Percentiles rank a stretch among this genome's conserved stretches.
phyloP scores from a whole-genome alignment of 2,888 invertebrate species.

The Machimus atricapillus region DNA sequence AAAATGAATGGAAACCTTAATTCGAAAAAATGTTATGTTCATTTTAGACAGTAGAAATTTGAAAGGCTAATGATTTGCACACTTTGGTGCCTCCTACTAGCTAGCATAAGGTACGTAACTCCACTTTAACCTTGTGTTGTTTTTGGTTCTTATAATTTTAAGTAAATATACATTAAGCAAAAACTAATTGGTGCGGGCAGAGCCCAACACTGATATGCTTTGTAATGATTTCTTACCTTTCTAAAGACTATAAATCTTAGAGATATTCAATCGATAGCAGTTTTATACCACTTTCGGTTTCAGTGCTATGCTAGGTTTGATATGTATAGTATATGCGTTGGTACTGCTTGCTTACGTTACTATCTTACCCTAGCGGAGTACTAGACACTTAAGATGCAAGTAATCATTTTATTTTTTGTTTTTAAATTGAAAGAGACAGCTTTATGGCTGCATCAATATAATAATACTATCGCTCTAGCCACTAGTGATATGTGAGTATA shows the following conservation, averaged over 20 bases:
- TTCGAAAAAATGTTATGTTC: background rate
- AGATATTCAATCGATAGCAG: background rate
- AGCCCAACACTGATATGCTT: slow-evolving; percentile 1
- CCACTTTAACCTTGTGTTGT: slow-evolving; percentile 52
- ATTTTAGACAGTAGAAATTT: background rate
- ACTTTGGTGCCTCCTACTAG: slow-evolving; percentile 51
- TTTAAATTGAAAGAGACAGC: background rate
- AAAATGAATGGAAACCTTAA: background rate
- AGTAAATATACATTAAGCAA: slow-evolving; percentile 3
- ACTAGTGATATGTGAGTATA: slow-evolving; percentile 11
- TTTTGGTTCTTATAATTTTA: slow-evolving; percentile 20
- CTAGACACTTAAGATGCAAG: background rate
- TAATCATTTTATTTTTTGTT: background rate
- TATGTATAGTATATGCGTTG: background rate
- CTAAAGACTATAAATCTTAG: background rate
- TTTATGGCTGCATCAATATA: background rate
- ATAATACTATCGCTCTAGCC: background rate
- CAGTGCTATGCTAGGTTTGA: slow-evolving; percentile 16
- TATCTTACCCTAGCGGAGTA: background rate
- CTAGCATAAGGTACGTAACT: slow-evolving; percentile 63
- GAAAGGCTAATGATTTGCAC: slow-evolving; percentile 9
- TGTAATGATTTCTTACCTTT: background rate
- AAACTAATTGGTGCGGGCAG: background rate
- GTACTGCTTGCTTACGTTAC: background rate
- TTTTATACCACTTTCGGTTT: background rate